These are phyloP conservation scores for Chloroceryle inda DNA, from an alignment of 2,797 vertebrate species.

Conservation along the genomic window DNA sequence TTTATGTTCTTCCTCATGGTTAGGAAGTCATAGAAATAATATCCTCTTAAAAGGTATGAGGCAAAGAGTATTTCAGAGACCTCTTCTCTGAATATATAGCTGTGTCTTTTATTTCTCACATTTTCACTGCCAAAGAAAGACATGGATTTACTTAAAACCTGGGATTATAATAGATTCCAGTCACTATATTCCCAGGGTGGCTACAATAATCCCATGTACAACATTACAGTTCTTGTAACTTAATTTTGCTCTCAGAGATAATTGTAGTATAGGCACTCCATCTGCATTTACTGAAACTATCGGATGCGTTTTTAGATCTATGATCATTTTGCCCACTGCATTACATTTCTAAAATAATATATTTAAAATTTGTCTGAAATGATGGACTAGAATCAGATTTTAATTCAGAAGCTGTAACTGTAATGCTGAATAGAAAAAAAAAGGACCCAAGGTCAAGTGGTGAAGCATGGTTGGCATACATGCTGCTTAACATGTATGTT, in stretches of 20 bases:
- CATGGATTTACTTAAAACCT: neutral
- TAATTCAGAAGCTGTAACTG: neutral
- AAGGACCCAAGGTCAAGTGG: neutral
- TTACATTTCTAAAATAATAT: neutral
- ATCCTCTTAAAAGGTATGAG: neutral
- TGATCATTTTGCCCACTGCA: neutral
- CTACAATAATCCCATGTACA: neutral
- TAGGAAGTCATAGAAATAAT: neutral
- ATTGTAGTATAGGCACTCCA: neutral
- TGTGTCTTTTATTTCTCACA: neutral
- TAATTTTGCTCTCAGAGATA: neutral
- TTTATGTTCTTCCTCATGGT: neutral
- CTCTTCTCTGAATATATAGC: neutral
- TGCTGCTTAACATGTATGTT: neutral
- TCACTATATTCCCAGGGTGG: neutral
- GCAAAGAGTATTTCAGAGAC: neutral
- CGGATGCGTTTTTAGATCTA: neutral
- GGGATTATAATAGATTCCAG: neutral
- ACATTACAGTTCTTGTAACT: neutral
- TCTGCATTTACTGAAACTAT: neutral
- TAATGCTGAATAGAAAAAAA: neutral
- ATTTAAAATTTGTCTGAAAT: neutral
- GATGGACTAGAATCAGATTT: neutral
- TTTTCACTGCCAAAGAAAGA: neutral
- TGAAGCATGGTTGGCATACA: neutral